Percentiles rank a stretch among this genome's conserved stretches.
These are phyloP conservation scores for Drosophila saltans DNA, from an alignment of 1,140 invertebrate genomes.

Conservation along the genomic window DNA sequence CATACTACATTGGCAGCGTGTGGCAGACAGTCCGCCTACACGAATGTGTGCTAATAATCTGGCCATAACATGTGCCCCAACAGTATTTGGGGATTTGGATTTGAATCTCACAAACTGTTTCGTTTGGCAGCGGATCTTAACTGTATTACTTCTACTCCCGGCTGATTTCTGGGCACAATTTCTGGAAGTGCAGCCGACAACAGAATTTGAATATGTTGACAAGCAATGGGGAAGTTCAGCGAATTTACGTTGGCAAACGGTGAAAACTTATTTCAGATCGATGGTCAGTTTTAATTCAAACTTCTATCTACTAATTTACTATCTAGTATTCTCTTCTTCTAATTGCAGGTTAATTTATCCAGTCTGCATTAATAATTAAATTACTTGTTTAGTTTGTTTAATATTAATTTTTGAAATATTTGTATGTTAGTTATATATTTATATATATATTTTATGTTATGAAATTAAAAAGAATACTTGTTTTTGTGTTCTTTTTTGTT, in stretches of 20 bases:
- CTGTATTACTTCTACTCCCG: conserved; percentile 42
- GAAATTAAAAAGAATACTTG: neutral
- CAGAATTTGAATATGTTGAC: conserved; percentile 35
- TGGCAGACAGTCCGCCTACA: conserved; percentile 87
- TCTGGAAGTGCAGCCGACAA: conserved; percentile 52
- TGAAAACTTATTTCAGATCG: conserved; percentile 69
- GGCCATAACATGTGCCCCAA: conserved; percentile 93
- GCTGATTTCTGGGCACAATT: conserved; percentile 63
- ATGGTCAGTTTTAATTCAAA: conserved; percentile 42
- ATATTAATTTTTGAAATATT: neutral
- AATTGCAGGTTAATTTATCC: conserved; percentile 47
- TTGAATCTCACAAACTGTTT: conserved; percentile 83
- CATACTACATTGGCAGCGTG: conserved; percentile 91
- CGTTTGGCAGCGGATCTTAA: conserved; percentile 58
- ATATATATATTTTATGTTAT: neutral
- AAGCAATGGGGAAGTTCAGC: conserved; percentile 48
- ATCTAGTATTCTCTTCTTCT: neutral
- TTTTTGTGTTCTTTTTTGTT: neutral
- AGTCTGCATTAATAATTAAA: conserved; percentile 12
- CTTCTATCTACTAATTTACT: neutral
- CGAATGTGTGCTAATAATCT: conserved; percentile 92
- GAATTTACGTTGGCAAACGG: conserved; percentile 49
- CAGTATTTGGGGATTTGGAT: conserved; percentile 84
- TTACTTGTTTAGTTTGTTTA: neutral
- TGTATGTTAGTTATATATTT: neutral